Evolutionary conservation across 2,888 invertebrate genomes (phyloP).

Genomic region (Nomada fabriciana): DNA sequence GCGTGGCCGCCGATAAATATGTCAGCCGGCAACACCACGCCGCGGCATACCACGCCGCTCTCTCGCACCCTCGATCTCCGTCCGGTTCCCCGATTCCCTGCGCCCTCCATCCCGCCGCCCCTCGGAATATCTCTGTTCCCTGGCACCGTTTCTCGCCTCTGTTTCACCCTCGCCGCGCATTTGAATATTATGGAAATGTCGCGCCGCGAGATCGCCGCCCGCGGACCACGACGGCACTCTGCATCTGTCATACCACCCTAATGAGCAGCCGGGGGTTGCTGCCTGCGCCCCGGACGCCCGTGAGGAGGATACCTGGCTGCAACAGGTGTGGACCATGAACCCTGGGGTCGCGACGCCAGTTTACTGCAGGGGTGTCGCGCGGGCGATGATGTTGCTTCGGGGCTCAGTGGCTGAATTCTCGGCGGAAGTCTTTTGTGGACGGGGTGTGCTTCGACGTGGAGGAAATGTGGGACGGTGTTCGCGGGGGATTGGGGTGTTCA

Average conservation of each 20-base stretch:
- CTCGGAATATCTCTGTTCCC: slow-evolving; percentile 61
- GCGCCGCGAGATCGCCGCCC: slow-evolving; percentile 63
- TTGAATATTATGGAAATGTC: slow-evolving; percentile 84
- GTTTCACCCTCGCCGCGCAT: slow-evolving; percentile 74
- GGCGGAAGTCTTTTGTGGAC: no score
- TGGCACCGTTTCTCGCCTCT: slow-evolving; percentile 53
- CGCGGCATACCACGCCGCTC: slow-evolving; percentile 70
- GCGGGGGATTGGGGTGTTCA: no score
- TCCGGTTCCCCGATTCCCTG: slow-evolving; percentile 34
- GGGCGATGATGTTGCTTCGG: no score
- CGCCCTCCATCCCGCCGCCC: slow-evolving; percentile 33
- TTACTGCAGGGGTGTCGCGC: not conserved
- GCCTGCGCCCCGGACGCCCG: not conserved
- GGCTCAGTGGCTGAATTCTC: no score
- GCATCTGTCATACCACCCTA: slow-evolving; percentile 82
- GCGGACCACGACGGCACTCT: slow-evolving; percentile 23
- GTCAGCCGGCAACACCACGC: slow-evolving; percentile 83
- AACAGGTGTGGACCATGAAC: slow-evolving; percentile 14
- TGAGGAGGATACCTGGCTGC: slow-evolving; percentile 43
- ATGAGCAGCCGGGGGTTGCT: slow-evolving; percentile 70
- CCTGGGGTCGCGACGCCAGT: not conserved
- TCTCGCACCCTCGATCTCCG: slow-evolving; percentile 50
- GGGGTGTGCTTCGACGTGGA: no score
- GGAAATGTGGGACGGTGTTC: no score
- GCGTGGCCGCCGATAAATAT: slow-evolving; percentile 83